A percentile compares a stretch with the other conserved stretches of the same genome.
These are phyloP conservation scores for Quadriops clusia DNA, from an alignment of 2,888 invertebrate genomes.

Conservation along the genomic window DNA sequence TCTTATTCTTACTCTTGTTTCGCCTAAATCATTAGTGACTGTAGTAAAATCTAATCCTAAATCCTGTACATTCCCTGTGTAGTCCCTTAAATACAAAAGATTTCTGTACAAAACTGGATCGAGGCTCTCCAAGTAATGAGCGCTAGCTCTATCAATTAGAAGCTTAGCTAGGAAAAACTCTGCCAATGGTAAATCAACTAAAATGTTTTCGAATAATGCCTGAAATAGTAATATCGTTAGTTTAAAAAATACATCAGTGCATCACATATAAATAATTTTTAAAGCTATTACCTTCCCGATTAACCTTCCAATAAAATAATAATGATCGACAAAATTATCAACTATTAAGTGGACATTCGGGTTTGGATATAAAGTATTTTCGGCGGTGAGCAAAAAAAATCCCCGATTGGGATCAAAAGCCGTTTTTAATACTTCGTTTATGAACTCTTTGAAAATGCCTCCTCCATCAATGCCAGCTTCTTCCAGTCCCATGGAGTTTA, in stretches of 20 bases:
- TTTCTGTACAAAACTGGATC: conserved; percentile 90
- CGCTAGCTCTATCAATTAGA: conserved; percentile 62
- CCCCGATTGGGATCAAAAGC: conserved; percentile 95
- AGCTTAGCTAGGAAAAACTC: conserved; percentile 89
- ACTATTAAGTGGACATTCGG: conserved; percentile 82
- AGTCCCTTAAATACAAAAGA: conserved; percentile 75
- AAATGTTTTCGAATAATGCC: conserved; percentile 89
- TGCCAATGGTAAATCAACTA: conserved; percentile 90
- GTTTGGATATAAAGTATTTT: conserved; percentile 92
- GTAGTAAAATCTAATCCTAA: conserved; percentile 88
- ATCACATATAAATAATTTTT: conserved; percentile 3
- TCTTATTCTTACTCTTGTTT: conserved; percentile 53
- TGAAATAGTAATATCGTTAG: conserved; percentile 25
- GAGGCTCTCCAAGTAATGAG: conserved; percentile 85
- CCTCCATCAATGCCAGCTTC: conserved; percentile 98
- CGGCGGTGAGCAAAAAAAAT: conserved; percentile 77
- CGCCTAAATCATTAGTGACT: conserved; percentile 79
- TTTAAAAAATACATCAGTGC: conserved; percentile 2
- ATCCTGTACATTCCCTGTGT: conserved; percentile 74
- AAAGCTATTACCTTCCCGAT: conserved; percentile 83
- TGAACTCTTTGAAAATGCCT: conserved; percentile 90
- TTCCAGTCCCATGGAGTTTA: conserved; percentile 81
- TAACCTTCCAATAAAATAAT: conserved; percentile 88
- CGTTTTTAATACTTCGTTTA: conserved; percentile 86
- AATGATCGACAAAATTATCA: conserved; percentile 79